phyloP scores from a whole-genome alignment of 2,888 invertebrate species.

The Schrankia costaestrigalis region DNA sequence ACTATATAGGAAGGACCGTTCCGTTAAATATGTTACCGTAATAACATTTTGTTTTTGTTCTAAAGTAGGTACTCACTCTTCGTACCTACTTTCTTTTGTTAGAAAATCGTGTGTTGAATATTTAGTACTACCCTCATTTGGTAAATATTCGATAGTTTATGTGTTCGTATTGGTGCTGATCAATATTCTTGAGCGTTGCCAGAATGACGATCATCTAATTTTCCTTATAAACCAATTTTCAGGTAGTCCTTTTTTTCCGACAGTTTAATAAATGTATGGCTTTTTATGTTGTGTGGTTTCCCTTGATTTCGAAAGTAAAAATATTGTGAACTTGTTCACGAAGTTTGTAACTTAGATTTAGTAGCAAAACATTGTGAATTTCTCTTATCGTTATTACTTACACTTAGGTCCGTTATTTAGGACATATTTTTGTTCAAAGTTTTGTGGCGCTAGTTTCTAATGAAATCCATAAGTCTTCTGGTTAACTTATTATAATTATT shows the following conservation, averaged over 20 bases:
- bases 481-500: too few species aligned
- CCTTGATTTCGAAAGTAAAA: not conserved
- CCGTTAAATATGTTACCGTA: slow-evolving; percentile 5
- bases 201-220: slow-evolving; percentile 25
- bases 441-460: too few species aligned
- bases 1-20: too few species aligned
- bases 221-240: slow-evolving; percentile 13
- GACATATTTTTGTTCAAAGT: too few species aligned
- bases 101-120: slow-evolving; percentile 27
- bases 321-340: too few species aligned
- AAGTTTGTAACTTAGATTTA: too few species aligned
- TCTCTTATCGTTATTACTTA: too few species aligned
- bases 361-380: too few species aligned
- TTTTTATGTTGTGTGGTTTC: slow-evolving; percentile 2
- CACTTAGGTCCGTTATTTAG: too few species aligned
- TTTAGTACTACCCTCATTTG: slow-evolving; percentile 26
- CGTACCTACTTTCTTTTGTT: slow-evolving; percentile 20
- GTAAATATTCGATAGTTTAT: slow-evolving; percentile 31
- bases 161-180: slow-evolving; percentile 22
- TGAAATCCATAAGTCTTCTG: too few species aligned
- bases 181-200: slow-evolving; percentile 28
- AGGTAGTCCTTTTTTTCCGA: slow-evolving; percentile 6
- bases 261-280: slow-evolving; percentile 6
- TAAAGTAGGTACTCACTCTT: slow-evolving; percentile 5
- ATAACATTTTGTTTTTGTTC: slow-evolving; percentile 7